Base-by-base conservation (phyloP, 2,797 vertebrate species). In the Acanthopagrus latus region DNA sequence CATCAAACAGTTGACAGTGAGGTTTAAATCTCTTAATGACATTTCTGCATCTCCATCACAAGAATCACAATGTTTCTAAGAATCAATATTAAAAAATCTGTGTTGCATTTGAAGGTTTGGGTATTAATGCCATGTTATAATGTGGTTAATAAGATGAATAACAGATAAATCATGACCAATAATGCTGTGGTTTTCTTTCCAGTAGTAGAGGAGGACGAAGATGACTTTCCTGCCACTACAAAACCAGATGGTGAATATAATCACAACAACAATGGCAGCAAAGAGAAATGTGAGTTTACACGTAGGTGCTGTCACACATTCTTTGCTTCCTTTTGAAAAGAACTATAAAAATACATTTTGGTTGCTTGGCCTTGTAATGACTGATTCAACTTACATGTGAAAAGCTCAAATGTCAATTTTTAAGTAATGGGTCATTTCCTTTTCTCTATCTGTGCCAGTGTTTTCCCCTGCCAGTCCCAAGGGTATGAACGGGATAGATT, bases 161-260 rank as follows among this genome's bases (percentile, higher is more conserved):
- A 29, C 46, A 52, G 33, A 67, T 14, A 23, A 16, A 52, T 12
- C 4, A 2, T 38, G 38, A 38, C 8, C 9, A 38, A 62, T 1
- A 23, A 14, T 58, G 4, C 7, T 67, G 23, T 65, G 76, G 43
- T 76, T 77, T 83, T 87, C 33, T 68, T 86, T 91, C 74, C 87
- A 96, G 95, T 95, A 86, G 95, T 96, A 76, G 98, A 99, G 93
- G 98, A 98, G 46, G 97, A 99, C 63, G 97, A 98, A 90, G 97
- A 99, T 38, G 97, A 97, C 79, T 99, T 98, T 84, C 96, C 95
- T 70, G 94, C 95, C 62, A 73, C 86, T 68, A 76, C 96, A 66
- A 97, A 94, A 78, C 85, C 96, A 1, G 96, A 98, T 70, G 95
- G 96, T 9, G 97, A 98, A 70, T 97, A 95, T 90, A 94, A 97